These are phyloP conservation scores for Diacarnus erythraeanus DNA, from an alignment of 37 sponge, comb jelly and placozoan genomes.

Conservation along the genomic window DNA sequence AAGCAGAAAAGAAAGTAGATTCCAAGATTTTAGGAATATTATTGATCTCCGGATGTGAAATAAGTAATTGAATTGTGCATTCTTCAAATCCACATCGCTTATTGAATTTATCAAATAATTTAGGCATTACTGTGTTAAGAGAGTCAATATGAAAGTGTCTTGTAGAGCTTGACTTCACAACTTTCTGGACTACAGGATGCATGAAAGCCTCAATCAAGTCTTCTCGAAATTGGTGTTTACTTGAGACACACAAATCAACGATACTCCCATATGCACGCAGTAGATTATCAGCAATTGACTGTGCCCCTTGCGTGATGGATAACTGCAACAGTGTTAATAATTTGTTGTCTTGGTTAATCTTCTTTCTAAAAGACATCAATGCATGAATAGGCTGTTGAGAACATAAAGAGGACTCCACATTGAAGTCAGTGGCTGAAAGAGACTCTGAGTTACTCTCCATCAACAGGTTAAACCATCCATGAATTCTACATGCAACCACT, in stretches of 20 bases:
- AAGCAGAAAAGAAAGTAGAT: neutral
- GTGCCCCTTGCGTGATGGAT: neutral
- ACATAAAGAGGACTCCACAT: neutral
- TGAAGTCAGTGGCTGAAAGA: neutral
- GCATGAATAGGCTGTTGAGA: neutral
- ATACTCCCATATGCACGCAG: neutral
- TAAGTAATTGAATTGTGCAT: neutral
- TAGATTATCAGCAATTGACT: neutral
- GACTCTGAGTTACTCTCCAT: neutral
- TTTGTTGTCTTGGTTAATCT: neutral
- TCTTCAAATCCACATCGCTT: constrained; percentile 9
- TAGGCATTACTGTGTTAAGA: too few species aligned
- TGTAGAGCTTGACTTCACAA: neutral
- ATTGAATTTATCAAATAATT: neutral
- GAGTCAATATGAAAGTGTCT: neutral
- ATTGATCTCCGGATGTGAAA: neutral
- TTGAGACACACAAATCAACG: neutral
- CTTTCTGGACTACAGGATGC: neutral
- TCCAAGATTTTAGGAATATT: neutral
- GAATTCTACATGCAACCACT: neutral
- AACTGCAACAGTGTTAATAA: neutral
- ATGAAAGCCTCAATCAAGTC: neutral
- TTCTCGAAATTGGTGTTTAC: too few species aligned
- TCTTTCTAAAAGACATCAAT: neutral
- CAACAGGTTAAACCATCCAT: constrained; percentile 11